Base-by-base conservation (phyloP, 2,888 invertebrate genomes). In the Yponomeuta malinellus region DNA sequence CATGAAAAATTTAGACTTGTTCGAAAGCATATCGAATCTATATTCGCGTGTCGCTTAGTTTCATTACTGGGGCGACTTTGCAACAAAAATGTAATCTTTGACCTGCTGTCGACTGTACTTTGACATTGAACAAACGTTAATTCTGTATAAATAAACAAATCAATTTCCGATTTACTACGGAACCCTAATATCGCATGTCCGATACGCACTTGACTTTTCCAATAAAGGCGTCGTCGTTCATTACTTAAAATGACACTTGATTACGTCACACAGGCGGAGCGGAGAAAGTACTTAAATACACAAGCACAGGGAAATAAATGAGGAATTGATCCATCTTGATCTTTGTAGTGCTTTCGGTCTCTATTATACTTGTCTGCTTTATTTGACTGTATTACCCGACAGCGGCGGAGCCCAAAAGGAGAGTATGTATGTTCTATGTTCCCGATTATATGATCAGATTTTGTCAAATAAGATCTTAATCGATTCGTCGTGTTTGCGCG, bases 261-360 rank as follows among this genome's bases (percentile, higher is more conserved):
- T 68, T 68, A 43, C 68, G 48, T 68, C 68, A 68, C 10, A 37
- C 15, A 23, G 8, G 75, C 78, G 73, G 48, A 74, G 75, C 6
- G 15, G 12, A 74, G 79, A 79, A 83, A 81, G 81, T 81, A 68
- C 66, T 72, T 78, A 75, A 70, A 66, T 67, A 72, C 76, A 23
- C 29, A 43, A 23, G 37, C 37, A 37, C 37, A 37, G 37, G 33
- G 5, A 37, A 43, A 43, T 83, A 80, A 83, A 81, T 3, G 77
- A 75, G 73, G 82, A 78, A 82, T 83, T 79, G 82, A 81, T 78
- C 78, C 75, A 74, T 77, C 81, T 79, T 77, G 52, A 52, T 59
- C 52, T 59, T 59, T 59, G 52, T 59, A 15, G 52, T 12, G 12
- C 52, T 59, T 59, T 59, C 43, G 6, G 52, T 59, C 15, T 59